Evolutionary conservation across 2,113 vertebrate genomes (phyloP).

Genomic region (Lates calcarifer): DNA sequence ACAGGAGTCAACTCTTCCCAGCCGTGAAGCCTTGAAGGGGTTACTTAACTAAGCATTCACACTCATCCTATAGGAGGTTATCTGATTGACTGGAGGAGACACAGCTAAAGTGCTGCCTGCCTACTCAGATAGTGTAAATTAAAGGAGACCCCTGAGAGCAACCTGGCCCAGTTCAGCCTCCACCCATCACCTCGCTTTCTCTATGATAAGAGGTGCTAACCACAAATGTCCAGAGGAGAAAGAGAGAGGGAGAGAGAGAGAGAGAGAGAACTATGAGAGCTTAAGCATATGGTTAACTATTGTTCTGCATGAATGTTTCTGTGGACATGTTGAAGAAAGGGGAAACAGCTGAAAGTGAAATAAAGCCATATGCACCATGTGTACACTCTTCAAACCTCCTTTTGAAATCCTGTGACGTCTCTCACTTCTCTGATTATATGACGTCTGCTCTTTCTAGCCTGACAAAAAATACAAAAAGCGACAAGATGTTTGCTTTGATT

Average conservation of each 20-base stretch:
- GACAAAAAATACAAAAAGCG: conserved; percentile 31
- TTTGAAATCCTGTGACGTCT: conserved; percentile 1
- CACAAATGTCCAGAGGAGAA: conserved; percentile 19
- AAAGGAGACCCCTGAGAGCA: conserved; percentile 65
- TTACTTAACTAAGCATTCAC: conserved; percentile 57
- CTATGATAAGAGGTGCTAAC: conserved; percentile 61
- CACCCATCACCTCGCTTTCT: conserved; percentile 55
- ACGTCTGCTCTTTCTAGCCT: not conserved
- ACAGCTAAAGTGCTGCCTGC: conserved; percentile 51
- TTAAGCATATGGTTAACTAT: conserved; percentile 53
- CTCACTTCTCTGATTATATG: conserved; percentile 12
- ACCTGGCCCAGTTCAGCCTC: conserved; percentile 29
- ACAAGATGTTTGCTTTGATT: conserved; percentile 70
- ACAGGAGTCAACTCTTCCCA: conserved; percentile 68
- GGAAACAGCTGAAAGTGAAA: conserved; percentile 33
- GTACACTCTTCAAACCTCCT: not conserved
- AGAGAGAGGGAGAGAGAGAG: conserved; percentile 1
- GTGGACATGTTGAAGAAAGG: not conserved
- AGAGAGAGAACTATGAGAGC: conserved; percentile 25
- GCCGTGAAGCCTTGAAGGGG: conserved; percentile 53
- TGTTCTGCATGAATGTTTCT: conserved; percentile 41
- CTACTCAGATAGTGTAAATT: conserved; percentile 64
- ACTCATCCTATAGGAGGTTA: conserved; percentile 62
- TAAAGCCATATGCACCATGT: conserved; percentile 32
- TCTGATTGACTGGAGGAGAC: conserved; percentile 68